phyloP scores from a whole-genome alignment of 2,888 invertebrate genomes.

The Eucriotettix oculatus region DNA sequence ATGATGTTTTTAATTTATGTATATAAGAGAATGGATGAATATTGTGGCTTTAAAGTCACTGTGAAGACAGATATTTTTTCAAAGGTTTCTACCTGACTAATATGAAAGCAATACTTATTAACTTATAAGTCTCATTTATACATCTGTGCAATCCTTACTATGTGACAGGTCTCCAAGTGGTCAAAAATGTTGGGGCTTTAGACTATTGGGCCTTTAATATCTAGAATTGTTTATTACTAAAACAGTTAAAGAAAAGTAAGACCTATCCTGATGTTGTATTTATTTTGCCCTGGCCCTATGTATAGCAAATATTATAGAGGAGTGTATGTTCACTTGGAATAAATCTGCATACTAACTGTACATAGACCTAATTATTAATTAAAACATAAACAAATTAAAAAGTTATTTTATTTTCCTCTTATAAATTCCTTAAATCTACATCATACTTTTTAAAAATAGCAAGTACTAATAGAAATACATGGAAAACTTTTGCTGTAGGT shows the following conservation, averaged over 20 bases:
- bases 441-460: too few species aligned
- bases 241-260: conserved; percentile 1
- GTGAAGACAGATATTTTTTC: conserved; percentile 13
- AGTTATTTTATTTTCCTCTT: neutral
- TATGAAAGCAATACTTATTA: conserved; percentile 14
- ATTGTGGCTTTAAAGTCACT: conserved; percentile 6
- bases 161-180: conserved; percentile 5
- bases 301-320: conserved; percentile 11
- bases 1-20: conserved; percentile 4
- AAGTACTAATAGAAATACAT: too few species aligned
- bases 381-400: conserved; percentile 8
- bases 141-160: conserved; percentile 11
- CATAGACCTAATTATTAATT: conserved; percentile 12
- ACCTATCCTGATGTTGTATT: conserved; percentile 12
- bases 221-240: conserved; percentile 8
- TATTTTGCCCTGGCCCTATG: conserved; percentile 11
- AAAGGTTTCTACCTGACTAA: conserved; percentile 15
- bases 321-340: conserved; percentile 7
- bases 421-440: too few species aligned
- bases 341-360: conserved; percentile 10
- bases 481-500: too few species aligned
- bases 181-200: too few species aligned
- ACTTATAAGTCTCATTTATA: conserved; percentile 10
- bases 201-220: conserved; percentile 2
- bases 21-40: conserved; percentile 4